Base-by-base conservation (phyloP, 2,888 invertebrate genomes). In the Baronia brevicornis region DNA sequence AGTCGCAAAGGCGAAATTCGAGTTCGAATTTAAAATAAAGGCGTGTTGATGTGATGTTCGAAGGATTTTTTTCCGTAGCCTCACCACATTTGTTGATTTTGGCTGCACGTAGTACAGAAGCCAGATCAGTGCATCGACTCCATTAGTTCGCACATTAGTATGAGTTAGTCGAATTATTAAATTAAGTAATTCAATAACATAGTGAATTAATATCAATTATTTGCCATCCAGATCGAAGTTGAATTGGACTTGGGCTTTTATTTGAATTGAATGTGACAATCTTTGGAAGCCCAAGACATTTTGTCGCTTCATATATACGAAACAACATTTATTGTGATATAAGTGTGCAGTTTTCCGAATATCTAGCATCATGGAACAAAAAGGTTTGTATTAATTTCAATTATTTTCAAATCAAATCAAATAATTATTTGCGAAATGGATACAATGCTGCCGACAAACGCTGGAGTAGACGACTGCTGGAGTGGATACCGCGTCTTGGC, bases 101-200 rank as follows among this genome's bases (percentile, higher is more conserved):
- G 57, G 60, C 58, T 51, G 51, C 57, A 55, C 51, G 55, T 59
- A 51, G 51, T 54, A 41, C 50, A 54, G 52, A 49, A 79, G 84
- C 80, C 84, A 84, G 80, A 80, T 69, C 78, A 46, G 58, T 51
- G 68, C 59, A 75, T 65, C 58, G 52, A 71, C 65, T 77, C 77
- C 80, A 84, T 84, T 84, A 79, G 82, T 84, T 78, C 82, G 58
- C 79, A 80, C 84, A 84, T 84, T 84, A 82, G 68, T 42, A 51
- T 56, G 71, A 75, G 78, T 84, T 82, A 82, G 80, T 73, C 65
- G 70, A 78, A 80, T 82, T 78, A 80, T 78, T 70, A 69, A 82
- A 84, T 84, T 84, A 79, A 73, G 79, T 84, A 82, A 84, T 84
- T 78, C 66, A 82, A 84, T 84, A 84, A 84, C 68, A 60, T 58